These are phyloP conservation scores for Falcunculus frontatus DNA, from an alignment of 2,113 vertebrate genomes.

Conservation along the genomic window DNA sequence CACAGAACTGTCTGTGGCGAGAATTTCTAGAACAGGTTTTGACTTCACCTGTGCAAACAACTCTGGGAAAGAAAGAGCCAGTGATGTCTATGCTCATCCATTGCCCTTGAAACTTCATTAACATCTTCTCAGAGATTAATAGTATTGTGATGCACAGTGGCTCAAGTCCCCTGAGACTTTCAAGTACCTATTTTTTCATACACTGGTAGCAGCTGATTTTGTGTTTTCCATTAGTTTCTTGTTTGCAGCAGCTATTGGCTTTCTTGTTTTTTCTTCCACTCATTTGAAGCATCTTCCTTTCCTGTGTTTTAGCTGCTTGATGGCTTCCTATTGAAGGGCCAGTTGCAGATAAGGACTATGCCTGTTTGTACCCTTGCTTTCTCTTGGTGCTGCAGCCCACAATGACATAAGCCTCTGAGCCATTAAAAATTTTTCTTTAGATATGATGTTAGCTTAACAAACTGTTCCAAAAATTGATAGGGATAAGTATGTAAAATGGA, in stretches of 20 bases:
- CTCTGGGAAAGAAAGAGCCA: neutral
- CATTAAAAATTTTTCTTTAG: neutral
- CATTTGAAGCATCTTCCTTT: neutral
- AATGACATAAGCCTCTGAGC: neutral
- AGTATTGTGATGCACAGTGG: neutral
- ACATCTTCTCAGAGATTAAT: neutral
- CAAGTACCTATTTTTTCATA: neutral
- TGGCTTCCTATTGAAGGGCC: neutral
- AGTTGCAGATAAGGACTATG: neutral
- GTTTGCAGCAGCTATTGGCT: neutral
- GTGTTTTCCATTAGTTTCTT: neutral
- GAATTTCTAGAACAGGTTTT: neutral
- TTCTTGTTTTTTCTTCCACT: neutral
- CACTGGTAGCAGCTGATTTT: neutral
- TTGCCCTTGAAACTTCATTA: neutral
- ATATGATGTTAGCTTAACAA: neutral
- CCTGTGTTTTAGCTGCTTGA: neutral
- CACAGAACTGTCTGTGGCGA: no score
- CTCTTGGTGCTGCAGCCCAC: neutral
- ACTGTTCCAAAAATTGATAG: neutral
- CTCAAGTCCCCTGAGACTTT: neutral
- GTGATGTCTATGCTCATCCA: neutral
- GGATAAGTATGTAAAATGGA: neutral
- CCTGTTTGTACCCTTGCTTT: neutral
- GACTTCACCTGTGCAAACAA: neutral